Base-by-base conservation (phyloP, 1,140 invertebrate species). In the Halictus rubicundus region DNA sequence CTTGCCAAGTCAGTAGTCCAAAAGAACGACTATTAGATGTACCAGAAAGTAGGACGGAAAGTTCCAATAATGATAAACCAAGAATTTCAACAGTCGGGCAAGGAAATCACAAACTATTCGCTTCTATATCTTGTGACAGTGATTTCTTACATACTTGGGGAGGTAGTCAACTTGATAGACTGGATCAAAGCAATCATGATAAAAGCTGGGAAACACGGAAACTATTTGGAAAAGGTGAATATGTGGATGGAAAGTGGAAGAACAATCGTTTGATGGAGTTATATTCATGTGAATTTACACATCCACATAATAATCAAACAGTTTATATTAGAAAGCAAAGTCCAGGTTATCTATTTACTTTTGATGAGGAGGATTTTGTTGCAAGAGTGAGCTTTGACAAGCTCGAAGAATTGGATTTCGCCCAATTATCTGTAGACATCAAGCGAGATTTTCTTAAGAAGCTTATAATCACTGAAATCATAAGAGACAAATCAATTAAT, bases 281-380 rank as follows among this genome's bases (percentile, higher is more conserved):
- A 68, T 0, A 16, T 54, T 68, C 66, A 25, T 27, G 9, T 32
- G 19, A 68, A 52, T 59, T 59, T 59, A 59, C n/a, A 2, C 21
- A 59, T 59, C 57, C 57, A 25, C 0, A 59, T 25, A 10, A 9
- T 25, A 59, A 59, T 25, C 5, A 8, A 23, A 59, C 8, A 59
- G 57, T 25, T 59, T 32, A 68, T 68, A 16, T 54, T 25, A 68
- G 46, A 16, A 68, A 52, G 6, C 66, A 68, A 52, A 27, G 25
- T 6, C 4, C 14, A 68, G 66, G 66, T 52, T 52, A 54, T 54
- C 54, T 68, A 16, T 68, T 68, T 5, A 54, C 66, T 54, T 68
- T 54, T 32, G 46, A 68, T 19, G 10, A 68, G 10, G 66, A 68
- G 0, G 16, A 68, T 54, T 68, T 68, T 68, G 27, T 68, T 49